These are phyloP conservation scores for Antheraea mylitta DNA, from an alignment of 1,140 invertebrate species.

Conservation along the genomic window DNA sequence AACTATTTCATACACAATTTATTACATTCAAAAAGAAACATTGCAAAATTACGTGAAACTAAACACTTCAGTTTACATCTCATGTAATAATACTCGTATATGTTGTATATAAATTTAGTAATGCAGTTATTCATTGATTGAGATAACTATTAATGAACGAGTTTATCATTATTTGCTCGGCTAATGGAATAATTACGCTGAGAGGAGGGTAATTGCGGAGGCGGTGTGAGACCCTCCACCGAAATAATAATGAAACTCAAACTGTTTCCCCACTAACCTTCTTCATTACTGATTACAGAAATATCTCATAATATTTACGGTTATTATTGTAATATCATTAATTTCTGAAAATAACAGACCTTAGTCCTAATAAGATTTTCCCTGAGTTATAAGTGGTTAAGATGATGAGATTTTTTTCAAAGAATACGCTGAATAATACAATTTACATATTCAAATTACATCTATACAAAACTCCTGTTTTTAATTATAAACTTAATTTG, in stretches of 20 bases:
- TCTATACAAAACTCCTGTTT: constrained; percentile 76
- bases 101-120: neutral
- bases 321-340: constrained; percentile 47
- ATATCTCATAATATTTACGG: constrained; percentile 18
- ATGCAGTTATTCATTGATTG: constrained; percentile 22
- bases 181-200: constrained; percentile 63
- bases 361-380: neutral
- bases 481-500: constrained; percentile 78
- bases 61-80: too few relatives aligned
- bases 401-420: constrained; percentile 3
- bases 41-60: too few relatives aligned
- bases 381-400: neutral
- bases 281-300: constrained; percentile 8
- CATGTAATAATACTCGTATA: too few relatives aligned
- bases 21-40: too few relatives aligned
- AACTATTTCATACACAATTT: too few relatives aligned
- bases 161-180: constrained; percentile 68
- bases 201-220: constrained; percentile 48
- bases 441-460: constrained; percentile 75
- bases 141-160: constrained; percentile 41
- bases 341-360: constrained; percentile 1
- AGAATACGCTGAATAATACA: constrained; percentile 54
- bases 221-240: constrained; percentile 15
- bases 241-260: constrained; percentile 38
- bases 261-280: constrained; percentile 20